These are phyloP conservation scores for Netelia virgata DNA, from an alignment of 2,888 invertebrate species.

Conservation along the genomic window DNA sequence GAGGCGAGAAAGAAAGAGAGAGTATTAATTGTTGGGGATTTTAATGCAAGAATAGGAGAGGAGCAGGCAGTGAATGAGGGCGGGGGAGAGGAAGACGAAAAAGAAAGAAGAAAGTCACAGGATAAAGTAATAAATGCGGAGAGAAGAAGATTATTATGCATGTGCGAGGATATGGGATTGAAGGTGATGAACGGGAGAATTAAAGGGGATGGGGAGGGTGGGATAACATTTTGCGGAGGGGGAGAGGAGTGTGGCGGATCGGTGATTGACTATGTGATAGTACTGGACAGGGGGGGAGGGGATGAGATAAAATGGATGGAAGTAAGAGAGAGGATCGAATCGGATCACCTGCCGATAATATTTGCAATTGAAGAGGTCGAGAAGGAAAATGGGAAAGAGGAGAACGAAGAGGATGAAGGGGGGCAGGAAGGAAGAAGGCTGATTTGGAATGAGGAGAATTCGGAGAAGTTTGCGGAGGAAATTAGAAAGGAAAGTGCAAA, in stretches of 20 bases:
- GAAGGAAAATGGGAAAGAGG: not conserved
- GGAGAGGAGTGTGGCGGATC: slow-evolving; percentile 29
- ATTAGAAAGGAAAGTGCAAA: not conserved
- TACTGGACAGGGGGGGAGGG: not conserved
- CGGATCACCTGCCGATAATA: slow-evolving; percentile 40
- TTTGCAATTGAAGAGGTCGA: not conserved
- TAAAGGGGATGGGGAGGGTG: slow-evolving; percentile 66
- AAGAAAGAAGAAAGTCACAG: slow-evolving; percentile 31
- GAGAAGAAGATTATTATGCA: not conserved
- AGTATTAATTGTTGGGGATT: slow-evolving; percentile 18
- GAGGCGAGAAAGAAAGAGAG: slow-evolving; percentile 6
- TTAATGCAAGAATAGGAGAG: slow-evolving; percentile 32
- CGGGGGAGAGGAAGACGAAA: not conserved
- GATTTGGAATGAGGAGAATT: not conserved
- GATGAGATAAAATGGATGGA: slow-evolving; percentile 8
- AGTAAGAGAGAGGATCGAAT: slow-evolving; percentile 9
- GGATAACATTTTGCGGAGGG: slow-evolving; percentile 62
- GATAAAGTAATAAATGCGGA: slow-evolving; percentile 32
- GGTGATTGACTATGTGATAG: slow-evolving; percentile 63
- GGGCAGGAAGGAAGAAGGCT: not conserved
- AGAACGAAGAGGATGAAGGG: not conserved
- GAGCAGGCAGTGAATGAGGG: not conserved
- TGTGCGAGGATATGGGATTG: slow-evolving; percentile 26
- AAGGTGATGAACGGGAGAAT: slow-evolving; percentile 55
- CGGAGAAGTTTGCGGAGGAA: not conserved